Base-by-base conservation (phyloP, 2,888 invertebrate genomes). In the Steromphala cineraria region DNA sequence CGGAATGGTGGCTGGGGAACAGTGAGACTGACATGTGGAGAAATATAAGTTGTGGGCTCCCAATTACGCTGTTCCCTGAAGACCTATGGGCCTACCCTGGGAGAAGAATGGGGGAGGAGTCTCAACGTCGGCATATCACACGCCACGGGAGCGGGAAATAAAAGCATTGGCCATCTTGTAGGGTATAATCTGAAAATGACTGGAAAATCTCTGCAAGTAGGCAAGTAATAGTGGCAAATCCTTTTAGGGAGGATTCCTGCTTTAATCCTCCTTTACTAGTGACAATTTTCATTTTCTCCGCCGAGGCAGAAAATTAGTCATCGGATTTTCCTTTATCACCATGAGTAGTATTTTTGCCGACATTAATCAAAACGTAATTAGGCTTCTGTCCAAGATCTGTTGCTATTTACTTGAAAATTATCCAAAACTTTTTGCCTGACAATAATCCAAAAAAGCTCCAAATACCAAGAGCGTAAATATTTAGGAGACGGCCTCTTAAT, bases 361-460 rank as follows among this genome's bases (percentile, higher is more conserved):
- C 52, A 75, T 75, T 75, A 75, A 75, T 75, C 75, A 75, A 75
- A 75, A 75, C 75, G 21, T 75, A 75, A 75, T 75, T 75, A 75
- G 75, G 21, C 52, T 52, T 40, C 46, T 75, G 36, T 52, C 75
- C 52, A 52, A 24, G 46, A 52, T 75, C 75, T 75, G 75, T 52
- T 75, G 52, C 8, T 75, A 52, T 75, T 75, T 52, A 52, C 75
- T 52, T 24, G 75, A 75, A 46, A 71, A 62, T 28, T 62, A 62
- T 28, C 62, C 28, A 10, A 62, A 62, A 62, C 24, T 62, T 62
- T 62, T 62, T 62, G 28, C 28, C 15, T 24, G 62, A 62, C 62
- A 62, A 62, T 62, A 62, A 62, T 62, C 62, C 24, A 62, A 62
- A 62, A 62, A 62, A 46, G 46, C 46, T 28, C 62, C 15, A 62